phyloP scores from a whole-genome alignment of 2,888 invertebrate species.

The Tiphia femorata region DNA sequence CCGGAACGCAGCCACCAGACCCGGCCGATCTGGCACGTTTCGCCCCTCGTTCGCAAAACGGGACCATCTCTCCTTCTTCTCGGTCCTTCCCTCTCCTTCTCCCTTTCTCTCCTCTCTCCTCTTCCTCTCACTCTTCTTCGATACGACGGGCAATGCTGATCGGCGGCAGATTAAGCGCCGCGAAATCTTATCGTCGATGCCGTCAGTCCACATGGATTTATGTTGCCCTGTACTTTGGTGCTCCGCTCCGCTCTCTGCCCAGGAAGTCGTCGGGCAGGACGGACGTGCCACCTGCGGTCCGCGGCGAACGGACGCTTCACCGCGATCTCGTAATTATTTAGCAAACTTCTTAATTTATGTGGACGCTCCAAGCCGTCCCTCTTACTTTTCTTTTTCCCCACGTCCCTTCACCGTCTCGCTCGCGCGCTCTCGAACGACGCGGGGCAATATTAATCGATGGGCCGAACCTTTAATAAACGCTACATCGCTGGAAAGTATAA shows the following conservation, averaged over 20 bases:
- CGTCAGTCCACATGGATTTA: conserved; percentile 4
- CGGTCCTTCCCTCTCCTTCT: background rate
- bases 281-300: background rate
- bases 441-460: background rate
- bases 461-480: background rate
- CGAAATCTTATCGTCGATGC: conserved; percentile 1
- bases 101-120: background rate
- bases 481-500: background rate
- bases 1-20: background rate
- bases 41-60: background rate
- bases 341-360: background rate
- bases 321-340: conserved; percentile 2
- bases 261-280: background rate
- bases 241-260: too few relatives aligned
- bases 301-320: too few relatives aligned
- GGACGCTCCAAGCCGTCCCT: conserved; percentile 1
- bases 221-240: background rate
- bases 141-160: background rate
- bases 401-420: background rate
- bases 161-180: background rate
- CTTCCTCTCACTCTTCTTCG: background rate
- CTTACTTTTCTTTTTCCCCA: background rate
- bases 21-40: background rate
- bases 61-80: too few relatives aligned
- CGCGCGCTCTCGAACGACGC: background rate